phyloP scores from a whole-genome alignment of 2,113 vertebrate species.

The Chloropsis hardwickii region DNA sequence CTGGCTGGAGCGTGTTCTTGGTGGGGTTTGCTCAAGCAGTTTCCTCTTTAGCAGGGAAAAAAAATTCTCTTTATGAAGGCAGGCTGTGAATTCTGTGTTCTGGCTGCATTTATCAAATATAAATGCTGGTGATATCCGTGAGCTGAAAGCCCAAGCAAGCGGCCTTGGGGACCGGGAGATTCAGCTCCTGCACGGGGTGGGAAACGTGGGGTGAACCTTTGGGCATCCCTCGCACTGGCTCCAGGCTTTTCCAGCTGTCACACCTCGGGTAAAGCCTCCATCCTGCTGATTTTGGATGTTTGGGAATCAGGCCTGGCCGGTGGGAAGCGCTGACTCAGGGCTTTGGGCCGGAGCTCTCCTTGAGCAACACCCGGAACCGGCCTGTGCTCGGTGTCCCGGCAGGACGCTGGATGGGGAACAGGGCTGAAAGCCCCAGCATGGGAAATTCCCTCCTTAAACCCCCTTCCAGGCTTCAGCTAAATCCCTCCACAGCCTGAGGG shows the following conservation, averaged over 20 bases:
- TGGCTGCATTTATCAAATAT: background rate
- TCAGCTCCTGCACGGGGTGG: fast-evolving
- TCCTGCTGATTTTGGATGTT: background rate
- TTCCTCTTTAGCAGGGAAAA: background rate
- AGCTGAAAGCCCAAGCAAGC: background rate
- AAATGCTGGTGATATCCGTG: background rate
- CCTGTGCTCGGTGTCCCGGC: fast-evolving
- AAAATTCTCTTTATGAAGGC: background rate
- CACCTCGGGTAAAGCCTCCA: fast-evolving
- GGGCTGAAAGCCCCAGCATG: fast-evolving
- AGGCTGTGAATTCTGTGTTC: background rate
- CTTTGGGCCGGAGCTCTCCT: background rate
- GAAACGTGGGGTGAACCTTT: background rate
- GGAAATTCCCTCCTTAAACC: background rate
- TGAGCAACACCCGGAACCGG: background rate
- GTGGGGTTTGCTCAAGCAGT: background rate
- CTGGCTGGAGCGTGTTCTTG: fast-evolving
- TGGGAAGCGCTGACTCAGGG: background rate
- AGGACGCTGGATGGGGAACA: fast-evolving
- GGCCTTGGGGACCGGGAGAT: background rate
- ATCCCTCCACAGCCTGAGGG: fast-evolving
- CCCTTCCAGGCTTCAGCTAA: fast-evolving
- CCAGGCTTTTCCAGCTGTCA: background rate
- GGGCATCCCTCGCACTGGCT: background rate
- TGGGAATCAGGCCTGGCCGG: fast-evolving